Conservation (phyloP, 2,113 vertebrate genomes). For the Saccopteryx bilineata region DNA sequence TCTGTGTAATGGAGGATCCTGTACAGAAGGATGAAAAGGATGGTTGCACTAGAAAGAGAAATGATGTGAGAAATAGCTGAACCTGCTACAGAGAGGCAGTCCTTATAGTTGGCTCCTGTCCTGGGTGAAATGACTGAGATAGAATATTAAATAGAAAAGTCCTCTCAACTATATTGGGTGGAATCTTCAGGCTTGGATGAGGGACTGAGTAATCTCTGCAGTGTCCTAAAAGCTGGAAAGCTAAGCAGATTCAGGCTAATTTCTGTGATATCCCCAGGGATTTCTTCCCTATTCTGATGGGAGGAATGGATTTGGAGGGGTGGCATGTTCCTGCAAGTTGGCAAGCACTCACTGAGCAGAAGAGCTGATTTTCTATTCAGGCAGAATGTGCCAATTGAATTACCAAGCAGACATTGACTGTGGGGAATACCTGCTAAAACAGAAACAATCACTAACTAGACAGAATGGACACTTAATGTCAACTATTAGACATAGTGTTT, state of each 20-base stretch:
- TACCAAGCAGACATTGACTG: conserved; percentile 56
- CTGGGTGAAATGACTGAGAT: not conserved
- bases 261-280: conserved; percentile 59
- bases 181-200: conserved; percentile 43
- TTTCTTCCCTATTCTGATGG: conserved; percentile 70
- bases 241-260: not conserved
- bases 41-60: not conserved
- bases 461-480: conserved; percentile 1
- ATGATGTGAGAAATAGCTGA: not conserved
- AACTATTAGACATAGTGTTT: not conserved
- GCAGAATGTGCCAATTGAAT: conserved; percentile 39
- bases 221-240: conserved; percentile 29
- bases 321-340: conserved; percentile 67
- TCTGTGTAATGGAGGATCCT: not conserved
- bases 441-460: conserved; percentile 38
- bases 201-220: conserved; percentile 39
- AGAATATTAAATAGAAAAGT: conserved; percentile 63
- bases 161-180: not conserved
- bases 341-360: conserved; percentile 59
- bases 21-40: not conserved
- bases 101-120: not conserved
- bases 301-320: conserved; percentile 62
- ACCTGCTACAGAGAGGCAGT: not conserved
- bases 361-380: conserved; percentile 26
- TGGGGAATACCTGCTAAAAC: conserved; percentile 62